phyloP scores from a whole-genome alignment of 2,113 vertebrate genomes.

The Hypanus sabinus region DNA sequence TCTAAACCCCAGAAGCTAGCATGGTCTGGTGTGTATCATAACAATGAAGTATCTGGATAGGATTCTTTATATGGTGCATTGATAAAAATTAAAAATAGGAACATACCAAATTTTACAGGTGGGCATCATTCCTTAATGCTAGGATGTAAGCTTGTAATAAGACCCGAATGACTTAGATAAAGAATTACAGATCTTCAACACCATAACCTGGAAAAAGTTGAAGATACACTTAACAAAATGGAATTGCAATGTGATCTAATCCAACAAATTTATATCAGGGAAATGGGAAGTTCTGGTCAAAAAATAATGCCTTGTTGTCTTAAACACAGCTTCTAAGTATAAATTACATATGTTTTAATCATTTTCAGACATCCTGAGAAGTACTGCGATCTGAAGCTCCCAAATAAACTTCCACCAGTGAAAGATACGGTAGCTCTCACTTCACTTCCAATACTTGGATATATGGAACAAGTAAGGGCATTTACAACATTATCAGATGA shows the following conservation, averaged over 20 bases:
- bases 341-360: not conserved
- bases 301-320: not conserved
- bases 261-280: not conserved
- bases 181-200: too few species aligned
- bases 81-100: too few species aligned
- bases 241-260: not conserved
- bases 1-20: too few species aligned
- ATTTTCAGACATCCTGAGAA: constrained; percentile 66
- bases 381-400: constrained; percentile 77
- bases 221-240: not conserved
- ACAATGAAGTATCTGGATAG: too few species aligned
- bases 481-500: not conserved
- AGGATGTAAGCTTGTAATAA: too few species aligned
- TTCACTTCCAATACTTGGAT: constrained; percentile 78
- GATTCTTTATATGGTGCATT: too few species aligned
- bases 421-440: constrained; percentile 70
- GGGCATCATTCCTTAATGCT: too few species aligned
- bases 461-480: constrained; percentile 78
- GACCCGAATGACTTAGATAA: too few species aligned
- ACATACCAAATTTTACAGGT: too few species aligned
- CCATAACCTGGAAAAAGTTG: not conserved
- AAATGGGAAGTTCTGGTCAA: not conserved
- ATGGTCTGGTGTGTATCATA: too few species aligned
- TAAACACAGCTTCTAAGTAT: constrained; percentile 34
- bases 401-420: constrained; percentile 76